Evolutionary conservation across 2,888 invertebrate species (phyloP).

Genomic region (Ochropleura leucogaster): DNA sequence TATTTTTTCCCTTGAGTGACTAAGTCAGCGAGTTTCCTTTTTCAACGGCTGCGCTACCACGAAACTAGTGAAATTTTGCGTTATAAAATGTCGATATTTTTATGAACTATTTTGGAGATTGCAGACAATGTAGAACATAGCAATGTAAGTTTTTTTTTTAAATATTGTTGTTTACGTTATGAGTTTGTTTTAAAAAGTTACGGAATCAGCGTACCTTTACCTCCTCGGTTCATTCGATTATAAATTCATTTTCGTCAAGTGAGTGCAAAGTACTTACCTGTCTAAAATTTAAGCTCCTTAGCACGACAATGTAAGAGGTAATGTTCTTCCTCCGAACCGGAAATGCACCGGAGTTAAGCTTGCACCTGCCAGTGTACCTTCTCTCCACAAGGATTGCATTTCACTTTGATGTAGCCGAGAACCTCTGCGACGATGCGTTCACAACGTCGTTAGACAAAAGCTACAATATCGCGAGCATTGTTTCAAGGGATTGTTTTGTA

Average conservation of each 20-base stretch:
- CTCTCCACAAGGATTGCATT: conserved; percentile 46
- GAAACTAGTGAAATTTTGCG: conserved; percentile 70
- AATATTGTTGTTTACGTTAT: no score
- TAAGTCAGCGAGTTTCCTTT: conserved; percentile 79
- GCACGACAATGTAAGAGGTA: conserved; percentile 24
- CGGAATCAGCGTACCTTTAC: background rate
- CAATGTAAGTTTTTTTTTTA: background rate
- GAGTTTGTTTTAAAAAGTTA: background rate
- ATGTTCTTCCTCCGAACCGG: conserved; percentile 21
- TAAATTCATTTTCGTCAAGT: conserved; percentile 15
- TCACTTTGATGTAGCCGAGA: conserved; percentile 49
- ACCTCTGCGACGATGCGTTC: conserved; percentile 18
- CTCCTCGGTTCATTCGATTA: background rate
- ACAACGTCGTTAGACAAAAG: conserved; percentile 41
- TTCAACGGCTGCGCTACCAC: conserved; percentile 74
- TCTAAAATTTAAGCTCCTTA: conserved; percentile 22
- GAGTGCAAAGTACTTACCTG: background rate
- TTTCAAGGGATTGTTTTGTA: conserved; percentile 33
- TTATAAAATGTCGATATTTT: conserved; percentile 3
- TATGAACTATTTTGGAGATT: background rate
- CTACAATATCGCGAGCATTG: conserved; percentile 11
- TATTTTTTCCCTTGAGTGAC: conserved; percentile 84
- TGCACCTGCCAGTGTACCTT: conserved; percentile 40
- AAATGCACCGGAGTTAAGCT: conserved; percentile 47
- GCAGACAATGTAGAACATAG: background rate